Conservation (phyloP, 2,113 vertebrate species). For the Naja naja region DNA sequence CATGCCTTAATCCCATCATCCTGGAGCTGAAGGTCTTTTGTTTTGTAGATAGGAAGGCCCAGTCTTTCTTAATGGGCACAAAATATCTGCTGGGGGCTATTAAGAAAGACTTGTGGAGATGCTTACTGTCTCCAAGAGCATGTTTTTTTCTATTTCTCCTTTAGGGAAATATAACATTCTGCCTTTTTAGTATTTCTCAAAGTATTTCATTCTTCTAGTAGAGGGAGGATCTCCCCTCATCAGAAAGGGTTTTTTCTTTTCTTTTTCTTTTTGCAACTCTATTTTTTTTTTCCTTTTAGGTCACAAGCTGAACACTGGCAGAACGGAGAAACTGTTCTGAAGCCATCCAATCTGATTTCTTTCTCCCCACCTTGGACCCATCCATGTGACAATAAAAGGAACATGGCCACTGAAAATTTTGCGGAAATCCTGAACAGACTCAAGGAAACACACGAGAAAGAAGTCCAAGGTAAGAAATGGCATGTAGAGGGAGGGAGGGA, state of each 20-base stretch:
- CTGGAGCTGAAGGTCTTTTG: too few relatives aligned
- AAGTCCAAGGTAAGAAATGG: conserved; percentile 77
- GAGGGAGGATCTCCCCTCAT: not conserved
- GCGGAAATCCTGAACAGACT: conserved; percentile 81
- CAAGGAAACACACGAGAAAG: conserved; percentile 86
- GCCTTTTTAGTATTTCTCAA: too few relatives aligned
- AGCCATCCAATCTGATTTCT: not conserved
- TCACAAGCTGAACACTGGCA: not conserved
- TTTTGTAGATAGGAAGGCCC: too few relatives aligned
- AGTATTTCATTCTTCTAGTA: too few relatives aligned
- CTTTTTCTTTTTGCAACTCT: not conserved
- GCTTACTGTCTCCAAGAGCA: too few relatives aligned
- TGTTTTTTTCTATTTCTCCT: too few relatives aligned
- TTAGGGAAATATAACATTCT: too few relatives aligned
- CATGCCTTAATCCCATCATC: too few relatives aligned
- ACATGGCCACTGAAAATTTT: conserved; percentile 77
- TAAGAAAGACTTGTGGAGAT: too few relatives aligned
- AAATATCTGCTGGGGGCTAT: too few relatives aligned
- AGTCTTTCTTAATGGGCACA: too few relatives aligned
- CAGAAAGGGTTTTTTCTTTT: not conserved
- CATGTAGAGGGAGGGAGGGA: too few relatives aligned
- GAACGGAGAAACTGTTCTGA: fast-evolving
- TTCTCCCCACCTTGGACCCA: not conserved
- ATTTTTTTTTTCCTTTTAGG: not conserved
- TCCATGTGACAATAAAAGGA: not conserved